Evolutionary conservation across 2,113 vertebrate species (phyloP).

Genomic region (Clarias magur): DNA sequence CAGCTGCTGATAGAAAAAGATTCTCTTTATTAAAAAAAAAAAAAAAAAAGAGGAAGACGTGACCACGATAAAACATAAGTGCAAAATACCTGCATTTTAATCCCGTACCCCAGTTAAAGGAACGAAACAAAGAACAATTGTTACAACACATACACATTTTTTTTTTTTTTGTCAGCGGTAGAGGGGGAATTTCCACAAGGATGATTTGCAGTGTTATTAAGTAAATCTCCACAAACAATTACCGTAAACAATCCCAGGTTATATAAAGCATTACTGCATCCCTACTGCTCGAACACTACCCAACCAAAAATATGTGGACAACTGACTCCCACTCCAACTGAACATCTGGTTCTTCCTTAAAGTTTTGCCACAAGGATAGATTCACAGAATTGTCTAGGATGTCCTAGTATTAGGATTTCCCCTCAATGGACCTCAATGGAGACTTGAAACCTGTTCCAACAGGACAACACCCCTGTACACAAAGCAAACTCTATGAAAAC

Average conservation of each 20-base stretch:
- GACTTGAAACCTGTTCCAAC: not conserved
- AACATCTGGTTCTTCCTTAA: not conserved
- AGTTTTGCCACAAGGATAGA: not conserved
- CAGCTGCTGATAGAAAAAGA: conserved; percentile 4
- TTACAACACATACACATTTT: not conserved
- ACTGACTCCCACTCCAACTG: not conserved
- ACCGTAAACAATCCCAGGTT: not conserved
- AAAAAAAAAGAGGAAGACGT: not conserved
- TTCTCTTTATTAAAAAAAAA: not conserved
- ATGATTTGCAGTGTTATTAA: not conserved
- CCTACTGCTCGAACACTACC: not conserved
- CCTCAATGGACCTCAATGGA: not conserved
- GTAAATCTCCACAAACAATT: not conserved
- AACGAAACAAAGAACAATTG: not conserved
- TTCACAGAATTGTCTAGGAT: not conserved
- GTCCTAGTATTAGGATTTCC: not conserved
- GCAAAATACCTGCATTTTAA: not conserved
- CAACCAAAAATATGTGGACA: not conserved
- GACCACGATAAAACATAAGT: not conserved
- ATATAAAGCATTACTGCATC: not conserved
- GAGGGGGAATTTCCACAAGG: not conserved
- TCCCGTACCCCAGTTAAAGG: not conserved
- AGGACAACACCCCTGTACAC: not conserved
- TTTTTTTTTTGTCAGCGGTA: too few relatives aligned
- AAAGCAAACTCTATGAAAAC: not conserved